phyloP scores from a whole-genome alignment of 2,113 vertebrate species.

The Gallinago paraguaiae region DNA sequence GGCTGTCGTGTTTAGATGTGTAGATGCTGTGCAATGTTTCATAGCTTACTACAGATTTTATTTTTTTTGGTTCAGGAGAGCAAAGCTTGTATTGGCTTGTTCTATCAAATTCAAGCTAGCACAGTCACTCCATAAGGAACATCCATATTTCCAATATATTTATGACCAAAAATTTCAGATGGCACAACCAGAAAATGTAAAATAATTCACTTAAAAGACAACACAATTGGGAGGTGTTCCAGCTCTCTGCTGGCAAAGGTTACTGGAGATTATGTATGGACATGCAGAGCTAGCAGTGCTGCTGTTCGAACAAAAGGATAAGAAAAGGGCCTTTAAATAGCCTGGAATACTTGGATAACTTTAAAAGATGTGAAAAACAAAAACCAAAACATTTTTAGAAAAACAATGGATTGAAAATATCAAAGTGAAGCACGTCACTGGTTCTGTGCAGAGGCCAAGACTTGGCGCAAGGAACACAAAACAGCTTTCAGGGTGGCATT shows the following conservation, averaged over 20 bases:
- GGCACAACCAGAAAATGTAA: conserved; percentile 23
- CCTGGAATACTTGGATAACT: conserved; percentile 2
- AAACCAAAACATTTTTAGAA: not conserved
- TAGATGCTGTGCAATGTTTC: conserved; percentile 9
- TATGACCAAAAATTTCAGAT: not conserved
- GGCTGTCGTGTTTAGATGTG: not conserved
- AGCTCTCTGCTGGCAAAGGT: conserved; percentile 23
- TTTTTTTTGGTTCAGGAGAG: not conserved
- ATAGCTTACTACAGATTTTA: not conserved
- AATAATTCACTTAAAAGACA: conserved; percentile 45
- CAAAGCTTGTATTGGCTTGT: not conserved
- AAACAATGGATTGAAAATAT: not conserved
- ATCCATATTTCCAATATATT: conserved; percentile 5
- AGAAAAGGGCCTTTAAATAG: conserved; percentile 22
- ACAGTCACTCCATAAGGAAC: not conserved
- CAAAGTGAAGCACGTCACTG: not conserved
- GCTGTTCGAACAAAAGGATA: not conserved
- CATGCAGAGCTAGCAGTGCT: conserved; percentile 6
- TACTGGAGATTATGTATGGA: not conserved
- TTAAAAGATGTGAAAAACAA: not conserved
- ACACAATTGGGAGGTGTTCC: not conserved
- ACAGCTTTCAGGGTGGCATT: not conserved
- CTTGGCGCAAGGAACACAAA: not conserved
- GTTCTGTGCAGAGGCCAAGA: not conserved
- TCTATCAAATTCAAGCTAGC: conserved; percentile 37